These are phyloP conservation scores for western clawed frog (Xenopus tropicalis) DNA, from an alignment of 2,113 vertebrate species.

Conservation along the genomic window UCB_Xtro_10.0 CM004443.2:110159501-110160000, in stretches of 20 bases:
- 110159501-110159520: no score
- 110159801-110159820: slow-evolving; percentile 9
- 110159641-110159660: slow-evolving; percentile 28
- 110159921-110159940: no score
- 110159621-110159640: background rate
- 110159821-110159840: slow-evolving; percentile 10
- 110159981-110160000: no score
- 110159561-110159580: no score
- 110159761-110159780: slow-evolving; percentile 21
- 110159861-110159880: background rate
- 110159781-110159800: slow-evolving; percentile 16
- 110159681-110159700: slow-evolving; percentile 38
- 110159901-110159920: no score
- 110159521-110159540: no score
- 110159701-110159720: slow-evolving; percentile 12
- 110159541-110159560: no score
- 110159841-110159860: slow-evolving; percentile 26
- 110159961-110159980: no score
- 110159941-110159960: no score
- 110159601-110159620: no score
- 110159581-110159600: no score
- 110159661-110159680: slow-evolving; percentile 37
- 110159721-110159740: slow-evolving; percentile 39
- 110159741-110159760: slow-evolving; percentile 19
- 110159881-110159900: no score